Evolutionary conservation across 1,140 invertebrate species (phyloP), one percentile per base, ranked within the genome.

Genomic region (Hycleus cichorii): DNA sequence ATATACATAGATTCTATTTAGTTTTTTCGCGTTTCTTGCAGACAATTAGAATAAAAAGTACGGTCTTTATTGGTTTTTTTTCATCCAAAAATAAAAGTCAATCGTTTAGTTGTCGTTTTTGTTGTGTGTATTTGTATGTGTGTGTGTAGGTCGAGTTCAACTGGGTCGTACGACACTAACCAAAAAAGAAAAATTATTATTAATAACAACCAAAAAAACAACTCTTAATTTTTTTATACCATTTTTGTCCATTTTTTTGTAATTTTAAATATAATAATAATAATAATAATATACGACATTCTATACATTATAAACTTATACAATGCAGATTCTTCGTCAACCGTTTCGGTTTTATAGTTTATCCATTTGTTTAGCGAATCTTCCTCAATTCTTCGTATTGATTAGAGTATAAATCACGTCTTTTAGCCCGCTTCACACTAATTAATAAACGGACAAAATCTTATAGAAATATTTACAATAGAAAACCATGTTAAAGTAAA

Each of bases 381-480:
- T 32, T 32, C 32, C 32, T 32, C 7, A 32, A 7, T 7, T 4
- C 32, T 5, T 32, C 32, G 32, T 59, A 59, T 63, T 66, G 59
- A 65, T 69, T 65, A 67, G 32, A 69, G 65, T 70, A 70, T 67
- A 72, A 71, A 72, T 72, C 70, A 72, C 70, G 68, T 59, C 47
- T 53, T 57, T 58, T 47, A 49, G 58, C 44, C 59, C 44, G 51
- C 51, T 53, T 45, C 42, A 53, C 51, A 53, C 42, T 53, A 53
- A 43, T 53, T 45, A 45, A 53, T 53, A 18, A 18, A 32, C 32
- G 32, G 32, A 32, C 32, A 32, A 32, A 32, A 5, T 7, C 4
- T 32, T 32, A 18, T 18, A 32, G 7, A 32, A 32, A 32, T 32
- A 32, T 32, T 32, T 32, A 32, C 32, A 32, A 32, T 5, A 32